A percentile compares a stretch with the other conserved stretches of the same genome.
phyloP scores from a whole-genome alignment of 1,140 invertebrate genomes.

The Pteromalus puparum region DNA sequence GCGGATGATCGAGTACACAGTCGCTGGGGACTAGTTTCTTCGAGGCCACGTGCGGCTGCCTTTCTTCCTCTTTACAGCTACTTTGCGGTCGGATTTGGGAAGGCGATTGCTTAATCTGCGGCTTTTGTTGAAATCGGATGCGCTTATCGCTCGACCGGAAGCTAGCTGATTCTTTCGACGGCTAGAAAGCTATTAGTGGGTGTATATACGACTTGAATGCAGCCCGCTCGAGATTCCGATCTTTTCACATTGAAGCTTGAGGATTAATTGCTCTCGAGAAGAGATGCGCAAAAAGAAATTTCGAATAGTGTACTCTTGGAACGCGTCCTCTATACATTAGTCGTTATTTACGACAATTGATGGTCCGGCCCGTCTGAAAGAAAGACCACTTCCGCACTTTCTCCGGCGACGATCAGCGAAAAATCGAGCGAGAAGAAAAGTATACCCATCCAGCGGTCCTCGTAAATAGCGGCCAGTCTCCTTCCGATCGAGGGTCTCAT shows the following conservation, averaged over 20 bases:
- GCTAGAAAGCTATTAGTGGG: too few relatives aligned
- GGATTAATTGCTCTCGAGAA: too few relatives aligned
- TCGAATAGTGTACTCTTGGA: too few relatives aligned
- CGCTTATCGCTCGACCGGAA: not conserved
- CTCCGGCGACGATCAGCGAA: not conserved
- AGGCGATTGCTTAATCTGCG: not conserved
- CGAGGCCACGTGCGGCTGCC: too few relatives aligned
- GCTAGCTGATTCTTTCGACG: too few relatives aligned
- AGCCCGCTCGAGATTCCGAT: not conserved
- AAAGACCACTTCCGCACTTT: not conserved
- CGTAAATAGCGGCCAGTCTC: constrained; percentile 3
- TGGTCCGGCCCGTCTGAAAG: not conserved
- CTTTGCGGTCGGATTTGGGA: too few relatives aligned
- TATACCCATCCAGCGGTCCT: not conserved
- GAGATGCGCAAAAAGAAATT: too few relatives aligned
- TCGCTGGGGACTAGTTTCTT: too few relatives aligned
- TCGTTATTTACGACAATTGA: not conserved
- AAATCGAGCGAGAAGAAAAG: too few relatives aligned
- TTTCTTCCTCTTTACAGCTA: too few relatives aligned
- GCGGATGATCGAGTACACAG: constrained; percentile 27
- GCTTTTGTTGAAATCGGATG: not conserved
- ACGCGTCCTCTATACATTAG: too few relatives aligned
- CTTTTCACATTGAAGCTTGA: not conserved
- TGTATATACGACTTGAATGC: not conserved
- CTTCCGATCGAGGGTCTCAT: not conserved